Evolutionary conservation across 2,888 invertebrate genomes (phyloP).

Genomic region (Aphidius colemani): DNA sequence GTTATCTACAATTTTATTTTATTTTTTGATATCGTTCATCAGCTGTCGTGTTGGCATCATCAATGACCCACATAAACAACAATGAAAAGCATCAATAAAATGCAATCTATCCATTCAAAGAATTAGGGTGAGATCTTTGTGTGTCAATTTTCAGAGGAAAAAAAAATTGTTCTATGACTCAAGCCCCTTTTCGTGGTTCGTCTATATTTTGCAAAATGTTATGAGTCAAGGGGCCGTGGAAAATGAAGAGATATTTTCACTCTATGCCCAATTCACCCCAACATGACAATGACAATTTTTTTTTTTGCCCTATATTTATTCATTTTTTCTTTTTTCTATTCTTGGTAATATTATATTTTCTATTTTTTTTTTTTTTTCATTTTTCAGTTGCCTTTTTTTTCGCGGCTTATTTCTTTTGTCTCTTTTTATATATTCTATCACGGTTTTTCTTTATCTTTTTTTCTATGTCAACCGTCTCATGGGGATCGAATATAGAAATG

Average conservation of each 20-base stretch:
- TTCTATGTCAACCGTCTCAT: conserved; percentile 53
- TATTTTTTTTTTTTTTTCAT: conserved; percentile 9
- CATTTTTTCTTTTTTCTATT: conserved; percentile 57
- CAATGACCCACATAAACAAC: conserved; percentile 14
- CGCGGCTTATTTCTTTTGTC: conserved; percentile 45
- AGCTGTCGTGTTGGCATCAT: too few relatives aligned
- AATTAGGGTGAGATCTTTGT: conserved; percentile 8
- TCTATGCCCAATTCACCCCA: conserved; percentile 24
- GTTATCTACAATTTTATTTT: not conserved
- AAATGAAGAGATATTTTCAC: conserved; percentile 43
- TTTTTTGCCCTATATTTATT: conserved; percentile 13
- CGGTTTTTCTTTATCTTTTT: not conserved
- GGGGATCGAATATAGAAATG: conserved; percentile 27
- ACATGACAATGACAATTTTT: conserved; percentile 19
- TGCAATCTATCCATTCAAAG: not conserved
- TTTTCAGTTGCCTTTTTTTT: conserved; percentile 47
- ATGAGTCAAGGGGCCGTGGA: conserved; percentile 32
- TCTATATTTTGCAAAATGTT: conserved; percentile 16
- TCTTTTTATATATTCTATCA: conserved; percentile 49
- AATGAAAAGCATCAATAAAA: conserved; percentile 16
- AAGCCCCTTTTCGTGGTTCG: not conserved
- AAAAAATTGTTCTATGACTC: conserved; percentile 11
- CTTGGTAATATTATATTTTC: conserved; percentile 2
- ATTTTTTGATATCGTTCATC: too few relatives aligned
- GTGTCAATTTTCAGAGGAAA: not conserved